Evolutionary conservation across 1,140 invertebrate genomes (phyloP).

Genomic region (Manduca sexta): DNA sequence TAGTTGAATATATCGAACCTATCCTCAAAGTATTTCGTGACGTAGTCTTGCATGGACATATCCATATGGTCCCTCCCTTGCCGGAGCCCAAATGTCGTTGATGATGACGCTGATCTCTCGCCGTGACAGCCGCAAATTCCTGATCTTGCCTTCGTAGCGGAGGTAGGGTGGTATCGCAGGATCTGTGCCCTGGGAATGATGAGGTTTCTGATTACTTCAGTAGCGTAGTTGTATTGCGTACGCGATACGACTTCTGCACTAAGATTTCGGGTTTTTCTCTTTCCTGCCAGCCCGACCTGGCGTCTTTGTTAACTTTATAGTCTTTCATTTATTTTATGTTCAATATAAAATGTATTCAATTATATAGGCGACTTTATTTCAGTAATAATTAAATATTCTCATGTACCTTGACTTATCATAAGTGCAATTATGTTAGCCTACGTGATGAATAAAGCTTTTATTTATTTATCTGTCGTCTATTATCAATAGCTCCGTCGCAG

Average conservation of each 20-base stretch:
- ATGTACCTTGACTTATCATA: too few species aligned
- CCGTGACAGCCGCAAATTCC: slow-evolving; percentile 63
- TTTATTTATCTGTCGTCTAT: not conserved
- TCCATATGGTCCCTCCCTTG: slow-evolving; percentile 29
- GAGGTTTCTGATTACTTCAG: not conserved
- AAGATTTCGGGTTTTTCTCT: too few species aligned
- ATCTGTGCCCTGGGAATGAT: slow-evolving; percentile 55
- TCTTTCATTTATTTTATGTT: too few species aligned
- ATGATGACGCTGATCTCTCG: slow-evolving; percentile 63
- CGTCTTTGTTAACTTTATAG: too few species aligned
- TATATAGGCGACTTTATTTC: too few species aligned
- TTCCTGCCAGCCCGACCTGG: too few species aligned
- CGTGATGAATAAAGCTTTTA: too few species aligned
- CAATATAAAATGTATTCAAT: too few species aligned
- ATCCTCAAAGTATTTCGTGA: slow-evolving; percentile 61
- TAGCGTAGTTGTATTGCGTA: too few species aligned
- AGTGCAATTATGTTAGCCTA: too few species aligned
- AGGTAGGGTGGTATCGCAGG: slow-evolving; percentile 61
- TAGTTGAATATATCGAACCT: slow-evolving; percentile 26
- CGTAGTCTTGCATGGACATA: slow-evolving; percentile 58
- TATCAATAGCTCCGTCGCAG: not conserved
- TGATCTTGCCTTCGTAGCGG: slow-evolving; percentile 55
- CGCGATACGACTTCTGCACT: too few species aligned
- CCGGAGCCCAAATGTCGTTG: slow-evolving; percentile 64
- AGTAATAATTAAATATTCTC: too few species aligned